Percentiles rank a stretch among this genome's conserved stretches.
Conservation (phyloP, 2,113 vertebrate species). For the Noctilio leporinus region DNA sequence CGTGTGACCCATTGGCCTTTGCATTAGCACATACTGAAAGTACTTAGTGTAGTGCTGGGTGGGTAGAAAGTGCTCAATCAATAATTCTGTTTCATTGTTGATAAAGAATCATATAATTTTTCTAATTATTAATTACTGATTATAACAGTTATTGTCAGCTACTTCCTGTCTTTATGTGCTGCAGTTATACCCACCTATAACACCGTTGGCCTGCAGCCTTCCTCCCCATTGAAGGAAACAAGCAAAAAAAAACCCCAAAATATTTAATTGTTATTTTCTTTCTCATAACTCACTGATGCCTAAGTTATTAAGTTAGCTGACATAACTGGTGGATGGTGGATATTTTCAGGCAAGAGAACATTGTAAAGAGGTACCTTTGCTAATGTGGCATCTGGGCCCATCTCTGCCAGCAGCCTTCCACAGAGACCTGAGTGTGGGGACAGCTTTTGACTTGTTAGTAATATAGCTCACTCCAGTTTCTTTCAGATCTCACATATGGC, state of each 20-base stretch:
- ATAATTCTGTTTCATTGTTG: not conserved
- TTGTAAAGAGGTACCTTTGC: not conserved
- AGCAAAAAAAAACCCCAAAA: not conserved
- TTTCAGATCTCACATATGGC: not conserved
- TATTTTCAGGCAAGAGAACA: not conserved
- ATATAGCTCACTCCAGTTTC: not conserved
- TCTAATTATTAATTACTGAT: not conserved
- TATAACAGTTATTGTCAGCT: not conserved
- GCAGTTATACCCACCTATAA: not conserved
- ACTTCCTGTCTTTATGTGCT: not conserved
- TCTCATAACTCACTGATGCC: not conserved
- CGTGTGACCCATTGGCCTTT: not conserved
- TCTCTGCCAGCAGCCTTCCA: slow-evolving; percentile 5
- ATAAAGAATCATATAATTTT: not conserved
- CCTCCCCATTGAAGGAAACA: not conserved
- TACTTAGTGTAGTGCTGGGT: not conserved
- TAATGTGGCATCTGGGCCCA: not conserved
- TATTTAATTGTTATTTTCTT: not conserved
- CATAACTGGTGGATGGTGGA: not conserved
- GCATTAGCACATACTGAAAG: not conserved
- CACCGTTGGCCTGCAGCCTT: no score
- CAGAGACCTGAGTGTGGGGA: not conserved
- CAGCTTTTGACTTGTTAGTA: not conserved
- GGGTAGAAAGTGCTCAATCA: not conserved
- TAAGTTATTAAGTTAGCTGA: not conserved